Evolutionary conservation across 2,888 invertebrate genomes (phyloP), one percentile per base, ranked within the genome.

Genomic region (Aporophyla nigra): DNA sequence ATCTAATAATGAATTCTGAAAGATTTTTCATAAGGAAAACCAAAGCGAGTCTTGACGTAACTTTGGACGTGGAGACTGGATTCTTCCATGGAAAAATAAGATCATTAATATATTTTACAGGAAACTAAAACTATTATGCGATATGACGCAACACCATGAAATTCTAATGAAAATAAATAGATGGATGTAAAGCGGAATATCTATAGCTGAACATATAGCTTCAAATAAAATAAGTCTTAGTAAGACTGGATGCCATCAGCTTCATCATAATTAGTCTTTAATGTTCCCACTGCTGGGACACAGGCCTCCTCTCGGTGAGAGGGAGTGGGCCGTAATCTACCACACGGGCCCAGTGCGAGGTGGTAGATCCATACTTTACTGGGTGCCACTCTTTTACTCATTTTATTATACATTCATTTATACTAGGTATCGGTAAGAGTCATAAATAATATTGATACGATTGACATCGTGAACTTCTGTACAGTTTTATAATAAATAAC

Each of bases 131-230:
- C 66, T 43, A 76, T 70, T 40, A 58, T 53, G 58, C 70, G 49
- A 24, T 62, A 14, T 82, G 80, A 82, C 73, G 77, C 66, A 77
- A 79, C 63, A 40, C 62, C 75, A 84, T 83, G 80, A 80, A 87
- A 86, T 75, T 86, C 53, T 43, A 67, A 80, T 76, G 53, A 86
- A 90, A 88, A 88, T 84, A 84, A 78, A 67, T 65, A 49, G 66
- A 86, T 74, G 69, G 72, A 79, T 82, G 62, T 68, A 59, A 40
- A 80, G n/a, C 49, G 65, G 21, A 33, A 33, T 59, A 59, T 33
- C 5, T 59, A 27, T 19, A 58, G 24, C 16, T 58, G 16, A 58
- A 43, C 9, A 43, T 46, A 46, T 46, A 46, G 43, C 27, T 19
- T 27, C 4, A 58, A 54, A 58, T 16, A 19, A 59, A 27, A 59